phyloP scores from a whole-genome alignment of 2,113 vertebrate species.

The Caranx melampygus region DNA sequence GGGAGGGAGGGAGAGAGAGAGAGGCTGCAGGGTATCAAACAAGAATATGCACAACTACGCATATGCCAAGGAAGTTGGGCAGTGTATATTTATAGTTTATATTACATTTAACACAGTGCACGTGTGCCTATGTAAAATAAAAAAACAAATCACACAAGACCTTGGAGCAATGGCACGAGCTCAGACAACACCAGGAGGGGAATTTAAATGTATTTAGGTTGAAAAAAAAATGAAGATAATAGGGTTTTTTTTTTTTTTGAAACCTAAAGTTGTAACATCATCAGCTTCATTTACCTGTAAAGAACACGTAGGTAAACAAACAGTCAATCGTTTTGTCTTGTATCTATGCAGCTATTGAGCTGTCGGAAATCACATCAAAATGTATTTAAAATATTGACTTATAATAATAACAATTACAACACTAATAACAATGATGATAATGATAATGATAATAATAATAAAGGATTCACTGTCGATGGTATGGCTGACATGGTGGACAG shows the following conservation, averaged over 20 bases:
- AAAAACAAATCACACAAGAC: not conserved
- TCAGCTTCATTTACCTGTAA: not conserved
- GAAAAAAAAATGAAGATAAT: not conserved
- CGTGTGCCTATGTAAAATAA: not conserved
- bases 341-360: not conserved
- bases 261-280: not conserved
- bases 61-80: not conserved
- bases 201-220: not conserved
- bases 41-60: not conserved
- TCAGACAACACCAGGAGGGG: no score
- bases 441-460: constrained; percentile 14
- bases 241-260: no score
- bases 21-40: not conserved
- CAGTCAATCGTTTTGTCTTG: not conserved
- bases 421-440: constrained; percentile 22
- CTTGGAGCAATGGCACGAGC: not conserved
- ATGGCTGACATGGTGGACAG: constrained; percentile 3
- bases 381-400: not conserved
- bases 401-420: not conserved
- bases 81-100: not conserved
- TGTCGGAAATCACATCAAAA: not conserved
- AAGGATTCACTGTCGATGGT: not conserved
- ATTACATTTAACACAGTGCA: not conserved
- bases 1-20: not conserved
- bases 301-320: not conserved